Evolutionary conservation across 2,888 invertebrate genomes (phyloP).

Genomic region (Heteropelma amictum): DNA sequence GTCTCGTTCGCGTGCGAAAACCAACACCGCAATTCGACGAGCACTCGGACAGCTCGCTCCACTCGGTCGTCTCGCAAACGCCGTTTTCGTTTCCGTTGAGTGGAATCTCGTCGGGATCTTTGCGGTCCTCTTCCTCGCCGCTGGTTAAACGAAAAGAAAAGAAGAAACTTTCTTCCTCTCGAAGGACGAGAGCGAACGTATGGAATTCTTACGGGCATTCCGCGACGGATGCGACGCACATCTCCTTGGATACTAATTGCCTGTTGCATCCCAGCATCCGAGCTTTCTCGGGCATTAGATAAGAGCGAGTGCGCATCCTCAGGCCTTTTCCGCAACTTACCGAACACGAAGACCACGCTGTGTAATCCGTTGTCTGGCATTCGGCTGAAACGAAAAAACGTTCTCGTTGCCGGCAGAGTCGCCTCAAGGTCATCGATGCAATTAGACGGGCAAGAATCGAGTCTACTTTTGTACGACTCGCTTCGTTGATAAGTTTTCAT

Average conservation of each 20-base stretch:
- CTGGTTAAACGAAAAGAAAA: no score
- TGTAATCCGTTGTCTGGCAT: slow-evolving; percentile 81
- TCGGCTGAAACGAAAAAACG: slow-evolving; percentile 77
- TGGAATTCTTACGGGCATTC: slow-evolving; percentile 88
- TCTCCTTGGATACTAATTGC: slow-evolving; percentile 88
- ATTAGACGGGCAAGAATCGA: no score
- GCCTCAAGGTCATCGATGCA: no score
- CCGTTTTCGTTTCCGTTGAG: slow-evolving; percentile 21
- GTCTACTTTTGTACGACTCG: no score
- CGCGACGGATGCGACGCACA: slow-evolving; percentile 88
- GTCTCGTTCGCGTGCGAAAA: slow-evolving; percentile 85
- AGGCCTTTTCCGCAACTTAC: slow-evolving; percentile 84
- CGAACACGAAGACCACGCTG: slow-evolving; percentile 82
- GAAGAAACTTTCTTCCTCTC: no score
- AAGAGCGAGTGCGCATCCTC: slow-evolving; percentile 80
- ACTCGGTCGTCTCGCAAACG: slow-evolving; percentile 84
- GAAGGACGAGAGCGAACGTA: no score
- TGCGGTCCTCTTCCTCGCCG: slow-evolving; percentile 72
- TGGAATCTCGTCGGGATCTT: slow-evolving; percentile 69
- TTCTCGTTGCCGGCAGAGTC: no score
- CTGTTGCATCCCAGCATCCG: slow-evolving; percentile 83
- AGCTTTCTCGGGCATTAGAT: slow-evolving; percentile 85
- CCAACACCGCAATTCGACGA: slow-evolving; percentile 91
- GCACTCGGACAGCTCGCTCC: slow-evolving; percentile 92
- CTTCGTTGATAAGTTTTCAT: no score